Conservation (phyloP, 2,888 invertebrate genomes). For the Leuctra nigra region DNA sequence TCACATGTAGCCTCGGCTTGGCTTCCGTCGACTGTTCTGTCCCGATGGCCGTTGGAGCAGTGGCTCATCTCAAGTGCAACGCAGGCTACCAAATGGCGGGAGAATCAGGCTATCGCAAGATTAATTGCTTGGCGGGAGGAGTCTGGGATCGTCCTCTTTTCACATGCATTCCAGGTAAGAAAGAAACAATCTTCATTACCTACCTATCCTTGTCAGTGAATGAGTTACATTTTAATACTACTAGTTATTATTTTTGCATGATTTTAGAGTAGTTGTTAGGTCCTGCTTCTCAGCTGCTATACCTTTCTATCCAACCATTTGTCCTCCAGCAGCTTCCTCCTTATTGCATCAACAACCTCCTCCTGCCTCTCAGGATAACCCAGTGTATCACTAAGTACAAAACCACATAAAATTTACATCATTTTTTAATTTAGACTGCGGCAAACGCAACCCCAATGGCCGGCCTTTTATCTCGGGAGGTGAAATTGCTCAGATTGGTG, state of each 20-base stretch:
- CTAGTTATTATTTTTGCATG: no score
- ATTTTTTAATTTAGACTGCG: conserved; percentile 34
- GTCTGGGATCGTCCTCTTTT: conserved; percentile 32
- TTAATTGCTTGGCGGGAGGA: conserved; percentile 32
- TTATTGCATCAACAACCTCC: no score
- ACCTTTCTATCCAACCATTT: no score
- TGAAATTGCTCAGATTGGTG: conserved; percentile 30
- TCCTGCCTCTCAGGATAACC: no score
- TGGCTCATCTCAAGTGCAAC: conserved; percentile 33
- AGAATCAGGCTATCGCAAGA: conserved; percentile 33
- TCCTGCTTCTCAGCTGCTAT: no score
- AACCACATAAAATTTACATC: no score
- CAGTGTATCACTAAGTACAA: no score
- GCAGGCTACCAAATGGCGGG: conserved; percentile 33
- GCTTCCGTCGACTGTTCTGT: conserved; percentile 31
- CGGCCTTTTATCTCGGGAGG: conserved; percentile 32
- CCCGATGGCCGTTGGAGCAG: conserved; percentile 32
- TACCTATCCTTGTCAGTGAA: no score
- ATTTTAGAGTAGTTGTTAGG: no score
- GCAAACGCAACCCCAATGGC: conserved; percentile 31
- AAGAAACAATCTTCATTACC: no score
- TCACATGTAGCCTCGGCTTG: conserved; percentile 31
- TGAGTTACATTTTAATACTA: no score
- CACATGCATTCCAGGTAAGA: conserved; percentile 32
- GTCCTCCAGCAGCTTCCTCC: no score